Base-by-base conservation (phyloP, 2,113 vertebrate species). In the Xyliphius kryptos region DNA sequence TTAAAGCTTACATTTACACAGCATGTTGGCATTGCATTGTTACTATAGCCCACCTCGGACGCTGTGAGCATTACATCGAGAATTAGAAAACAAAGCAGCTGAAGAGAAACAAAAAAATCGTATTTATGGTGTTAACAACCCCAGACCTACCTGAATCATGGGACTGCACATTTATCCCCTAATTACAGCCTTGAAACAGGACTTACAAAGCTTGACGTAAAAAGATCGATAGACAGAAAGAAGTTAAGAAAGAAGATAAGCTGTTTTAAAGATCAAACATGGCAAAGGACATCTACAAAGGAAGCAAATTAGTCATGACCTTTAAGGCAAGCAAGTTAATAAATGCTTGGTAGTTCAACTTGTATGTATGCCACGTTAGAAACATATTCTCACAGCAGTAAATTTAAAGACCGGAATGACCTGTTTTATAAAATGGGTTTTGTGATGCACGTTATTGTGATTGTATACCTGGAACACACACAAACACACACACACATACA, bases 91-190 rank as follows among this genome's bases (percentile, higher is more conserved):
- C 47, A 37, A 53, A 57, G 71, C 67, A 68, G 44, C 64, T 49
- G 36, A 13, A 40, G 44, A 32, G 65, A 57, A 14, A n/a, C n/a
- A n/a, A 77, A 75, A 77, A 48, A 10, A 47, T 61, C 70, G 21
- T 26, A 72, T 80, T 79, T 76, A 63, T 68, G 68, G 77, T 51
- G 46, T 43, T 66, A 6, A 67, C 51, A 54, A 77, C 67, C 77
- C 70, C 73, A 73, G 64, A 26, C 12, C 54, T 5, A 4, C 46
- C 56, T 60, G 57, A 32, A 74, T 58, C 41, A 51, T 78, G 62
- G 69, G 73, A 73, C 55, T n/a, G 41, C 72, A 71, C 26, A 62
- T 57, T 77, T 70, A 61, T 66, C 32, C 56, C 8, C 63, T 82
- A 81, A 82, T 80, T 81, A 56, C 62, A 9, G 53, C 51, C 55